These are phyloP conservation scores for Rhopalosiphum padi DNA, from an alignment of 1,140 invertebrate genomes.

Conservation along the genomic window DNA sequence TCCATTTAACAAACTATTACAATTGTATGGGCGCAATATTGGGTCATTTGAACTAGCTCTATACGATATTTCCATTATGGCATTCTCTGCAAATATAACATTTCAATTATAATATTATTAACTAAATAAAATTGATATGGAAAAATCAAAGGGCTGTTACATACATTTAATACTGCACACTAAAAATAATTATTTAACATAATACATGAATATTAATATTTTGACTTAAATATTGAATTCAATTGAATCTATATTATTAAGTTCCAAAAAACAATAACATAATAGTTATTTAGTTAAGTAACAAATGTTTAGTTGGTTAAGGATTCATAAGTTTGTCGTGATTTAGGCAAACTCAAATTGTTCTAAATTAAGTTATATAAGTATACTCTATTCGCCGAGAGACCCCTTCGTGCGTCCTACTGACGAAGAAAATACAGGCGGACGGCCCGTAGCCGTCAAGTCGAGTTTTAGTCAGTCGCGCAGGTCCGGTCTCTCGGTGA, in stretches of 20 bases:
- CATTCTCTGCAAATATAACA: background rate
- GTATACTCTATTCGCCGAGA: too few relatives aligned
- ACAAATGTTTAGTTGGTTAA: background rate
- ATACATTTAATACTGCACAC: background rate
- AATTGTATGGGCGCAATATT: constrained; percentile 38
- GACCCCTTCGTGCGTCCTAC: too few relatives aligned
- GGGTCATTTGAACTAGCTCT: background rate
- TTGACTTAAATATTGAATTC: background rate
- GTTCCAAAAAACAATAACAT: background rate
- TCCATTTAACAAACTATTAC: constrained; percentile 60
- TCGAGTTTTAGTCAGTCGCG: too few relatives aligned
- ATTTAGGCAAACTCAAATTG: too few relatives aligned
- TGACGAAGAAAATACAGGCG: too few relatives aligned
- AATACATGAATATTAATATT: background rate
- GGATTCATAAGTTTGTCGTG: too few relatives aligned
- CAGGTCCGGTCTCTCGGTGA: too few relatives aligned
- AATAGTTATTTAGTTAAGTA: background rate
- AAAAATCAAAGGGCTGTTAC: background rate
- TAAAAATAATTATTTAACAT: background rate
- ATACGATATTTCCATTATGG: too few relatives aligned
- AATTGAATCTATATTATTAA: background rate
- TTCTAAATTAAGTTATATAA: too few relatives aligned
- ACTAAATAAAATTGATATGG: background rate
- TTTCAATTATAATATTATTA: background rate
- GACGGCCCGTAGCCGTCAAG: too few relatives aligned